A percentile compares a stretch with the other conserved stretches of the same genome.
Conservation (phyloP, 64 coral and sea anemone species). For the Acropora yongei region DNA sequence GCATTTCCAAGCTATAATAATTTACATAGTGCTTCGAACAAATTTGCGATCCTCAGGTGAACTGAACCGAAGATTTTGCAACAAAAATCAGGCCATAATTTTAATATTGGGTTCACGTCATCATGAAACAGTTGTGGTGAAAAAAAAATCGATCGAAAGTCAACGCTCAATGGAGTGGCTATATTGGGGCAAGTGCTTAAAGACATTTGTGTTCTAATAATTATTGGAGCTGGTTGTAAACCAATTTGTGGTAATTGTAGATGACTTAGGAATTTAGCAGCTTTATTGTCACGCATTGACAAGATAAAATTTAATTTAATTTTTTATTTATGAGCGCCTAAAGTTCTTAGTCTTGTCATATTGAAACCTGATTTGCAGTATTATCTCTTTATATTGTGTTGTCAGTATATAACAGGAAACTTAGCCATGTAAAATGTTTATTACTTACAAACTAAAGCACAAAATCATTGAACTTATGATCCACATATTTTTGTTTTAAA, state of each 20-base stretch:
- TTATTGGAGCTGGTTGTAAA: neutral
- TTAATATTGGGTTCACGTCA: neutral
- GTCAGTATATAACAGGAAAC: too few species aligned
- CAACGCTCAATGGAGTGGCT: neutral
- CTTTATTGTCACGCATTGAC: neutral
- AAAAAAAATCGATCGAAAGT: neutral
- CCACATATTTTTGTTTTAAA: neutral
- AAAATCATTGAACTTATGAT: neutral
- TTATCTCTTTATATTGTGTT: too few species aligned
- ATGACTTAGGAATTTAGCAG: neutral
- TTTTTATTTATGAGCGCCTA: too few species aligned
- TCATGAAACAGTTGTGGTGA: neutral
- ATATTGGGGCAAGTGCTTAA: conserved; percentile 13
- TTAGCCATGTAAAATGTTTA: neutral
- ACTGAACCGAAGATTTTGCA: too few species aligned
- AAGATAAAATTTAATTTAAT: too few species aligned
- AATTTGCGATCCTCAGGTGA: too few species aligned
- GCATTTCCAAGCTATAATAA: neutral
- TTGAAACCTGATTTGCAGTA: neutral
- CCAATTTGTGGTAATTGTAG: neutral
- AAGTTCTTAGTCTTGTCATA: too few species aligned
- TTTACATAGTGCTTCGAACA: too few species aligned
- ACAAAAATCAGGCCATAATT: neutral
- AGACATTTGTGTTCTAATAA: neutral
- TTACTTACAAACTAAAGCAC: neutral